These are phyloP conservation scores for Vanessa tameamea DNA, from an alignment of 1,140 invertebrate genomes.

Conservation along the genomic window DNA sequence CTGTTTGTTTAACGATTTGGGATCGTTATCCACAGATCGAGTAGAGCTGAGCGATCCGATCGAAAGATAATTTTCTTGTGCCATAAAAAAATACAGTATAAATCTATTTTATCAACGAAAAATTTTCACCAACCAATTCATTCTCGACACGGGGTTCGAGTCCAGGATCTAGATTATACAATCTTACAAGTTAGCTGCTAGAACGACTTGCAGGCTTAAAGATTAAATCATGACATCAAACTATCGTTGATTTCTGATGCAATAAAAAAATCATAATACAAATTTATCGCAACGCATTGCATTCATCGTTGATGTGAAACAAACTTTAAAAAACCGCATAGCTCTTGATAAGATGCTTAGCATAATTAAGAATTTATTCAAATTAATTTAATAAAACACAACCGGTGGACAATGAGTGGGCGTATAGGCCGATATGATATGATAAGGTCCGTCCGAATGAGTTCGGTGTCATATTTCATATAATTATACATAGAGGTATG, in stretches of 20 bases:
- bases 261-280: not conserved
- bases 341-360: conserved; percentile 56
- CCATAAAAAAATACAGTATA: not conserved
- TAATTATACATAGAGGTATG: not conserved
- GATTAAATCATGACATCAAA: no score
- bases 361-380: conserved; percentile 68
- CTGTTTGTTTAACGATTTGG: conserved; percentile 19
- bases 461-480: conserved; percentile 33
- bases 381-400: conserved; percentile 56
- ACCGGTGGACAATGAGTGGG: conserved; percentile 47
- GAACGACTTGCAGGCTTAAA: no score
- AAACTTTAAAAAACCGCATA: conserved; percentile 19
- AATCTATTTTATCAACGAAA: not conserved
- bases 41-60: not conserved
- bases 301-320: not conserved
- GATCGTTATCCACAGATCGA: not conserved
- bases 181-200: no score
- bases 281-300: not conserved
- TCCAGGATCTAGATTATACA: no score
- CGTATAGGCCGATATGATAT: conserved; percentile 25
- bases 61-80: not conserved
- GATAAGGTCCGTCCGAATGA: conserved; percentile 7
- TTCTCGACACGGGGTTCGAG: no score
- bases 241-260: not conserved
- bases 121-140: no score